Evolutionary conservation across 2,113 vertebrate genomes (phyloP).

Genomic region (Nothoprocta perdicaria): DNA sequence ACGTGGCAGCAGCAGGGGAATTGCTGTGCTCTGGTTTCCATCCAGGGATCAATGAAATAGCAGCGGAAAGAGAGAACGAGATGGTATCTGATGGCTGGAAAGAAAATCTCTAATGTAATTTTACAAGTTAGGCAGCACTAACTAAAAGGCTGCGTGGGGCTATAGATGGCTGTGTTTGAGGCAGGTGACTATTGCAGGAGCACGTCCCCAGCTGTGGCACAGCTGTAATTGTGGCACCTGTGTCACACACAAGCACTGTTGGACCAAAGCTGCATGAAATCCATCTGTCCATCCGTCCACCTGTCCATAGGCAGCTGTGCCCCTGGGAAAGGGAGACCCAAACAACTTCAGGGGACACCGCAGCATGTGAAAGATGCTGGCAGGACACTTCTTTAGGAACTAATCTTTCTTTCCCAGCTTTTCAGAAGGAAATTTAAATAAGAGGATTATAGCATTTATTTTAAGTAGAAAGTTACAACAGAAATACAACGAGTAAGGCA

Average conservation of each 20-base stretch:
- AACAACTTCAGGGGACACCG: no score
- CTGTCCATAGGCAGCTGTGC: neutral
- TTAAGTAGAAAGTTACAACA: neutral
- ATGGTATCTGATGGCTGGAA: neutral
- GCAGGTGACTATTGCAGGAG: neutral
- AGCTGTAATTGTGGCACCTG: neutral
- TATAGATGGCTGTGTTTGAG: rapidly evolving
- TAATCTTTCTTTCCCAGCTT: neutral
- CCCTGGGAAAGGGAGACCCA: no score
- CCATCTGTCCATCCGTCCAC: neutral
- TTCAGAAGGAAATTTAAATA: neutral
- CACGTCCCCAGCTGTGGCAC: neutral
- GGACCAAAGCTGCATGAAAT: rapidly evolving
- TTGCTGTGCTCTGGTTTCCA: slow-evolving; percentile 21
- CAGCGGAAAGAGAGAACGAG: neutral
- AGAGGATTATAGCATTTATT: neutral
- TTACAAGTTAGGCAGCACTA: neutral
- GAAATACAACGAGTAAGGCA: neutral
- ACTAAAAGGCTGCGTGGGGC: neutral
- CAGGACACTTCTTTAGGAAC: neutral
- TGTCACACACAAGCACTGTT: neutral
- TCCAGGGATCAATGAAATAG: neutral
- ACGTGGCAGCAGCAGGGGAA: neutral
- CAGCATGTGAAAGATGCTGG: neutral
- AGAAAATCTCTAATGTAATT: neutral